Conservation (phyloP, 2,888 invertebrate species). For the Carpatolechia fugitivella region DNA sequence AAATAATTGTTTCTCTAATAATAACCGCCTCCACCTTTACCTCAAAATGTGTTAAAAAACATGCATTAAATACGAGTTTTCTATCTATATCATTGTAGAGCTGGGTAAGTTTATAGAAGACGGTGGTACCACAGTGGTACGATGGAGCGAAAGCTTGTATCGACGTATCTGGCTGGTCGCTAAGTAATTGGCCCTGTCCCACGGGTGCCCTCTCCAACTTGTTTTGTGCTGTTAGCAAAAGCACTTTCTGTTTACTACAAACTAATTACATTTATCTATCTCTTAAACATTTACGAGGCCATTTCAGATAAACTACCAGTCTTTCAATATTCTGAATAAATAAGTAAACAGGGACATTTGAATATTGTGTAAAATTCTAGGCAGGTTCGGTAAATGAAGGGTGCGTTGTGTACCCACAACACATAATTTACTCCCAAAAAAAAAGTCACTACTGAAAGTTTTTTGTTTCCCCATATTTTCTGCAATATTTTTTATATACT, state of each 20-base stretch:
- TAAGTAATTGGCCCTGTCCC: slow-evolving; percentile 67
- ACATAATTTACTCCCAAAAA: slow-evolving; percentile 1
- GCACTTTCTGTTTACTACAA: slow-evolving; percentile 42
- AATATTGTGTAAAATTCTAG: background rate
- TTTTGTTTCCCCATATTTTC: no score
- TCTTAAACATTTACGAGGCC: background rate
- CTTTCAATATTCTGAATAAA: background rate
- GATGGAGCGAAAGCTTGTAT: slow-evolving; percentile 44
- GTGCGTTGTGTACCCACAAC: background rate
- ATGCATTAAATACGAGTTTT: no score
- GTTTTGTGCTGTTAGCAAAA: slow-evolving; percentile 50
- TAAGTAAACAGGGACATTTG: background rate
- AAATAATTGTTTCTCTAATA: no score
- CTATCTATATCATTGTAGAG: background rate
- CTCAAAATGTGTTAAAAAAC: no score
- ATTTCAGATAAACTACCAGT: no score
- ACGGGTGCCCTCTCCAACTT: slow-evolving; percentile 41
- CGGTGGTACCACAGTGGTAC: background rate
- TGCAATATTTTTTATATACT: no score
- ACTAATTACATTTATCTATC: slow-evolving; percentile 49
- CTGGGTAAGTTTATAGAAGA: background rate
- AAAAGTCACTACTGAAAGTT: no score
- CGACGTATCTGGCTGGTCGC: slow-evolving; percentile 51
- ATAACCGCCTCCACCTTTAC: no score
- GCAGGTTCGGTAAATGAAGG: background rate